Evolutionary conservation across 2,888 invertebrate species (phyloP).

Genomic region (Rosalia funebris): DNA sequence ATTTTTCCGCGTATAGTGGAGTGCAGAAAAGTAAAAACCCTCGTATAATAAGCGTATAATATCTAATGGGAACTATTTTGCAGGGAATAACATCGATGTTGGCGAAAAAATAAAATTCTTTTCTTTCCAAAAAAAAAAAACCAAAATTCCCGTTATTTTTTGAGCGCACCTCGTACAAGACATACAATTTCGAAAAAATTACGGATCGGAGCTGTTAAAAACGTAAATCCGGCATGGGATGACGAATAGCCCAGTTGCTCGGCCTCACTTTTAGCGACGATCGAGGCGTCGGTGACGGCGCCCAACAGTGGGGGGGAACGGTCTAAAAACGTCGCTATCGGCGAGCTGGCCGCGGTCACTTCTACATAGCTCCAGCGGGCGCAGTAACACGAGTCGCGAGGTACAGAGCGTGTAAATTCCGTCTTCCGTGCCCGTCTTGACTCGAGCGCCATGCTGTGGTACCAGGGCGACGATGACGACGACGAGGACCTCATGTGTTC

Average conservation of each 20-base stretch:
- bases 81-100: no score
- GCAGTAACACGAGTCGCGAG: constrained; percentile 30
- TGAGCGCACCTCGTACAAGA: no score
- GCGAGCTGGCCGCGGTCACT: constrained; percentile 37
- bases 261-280: constrained; percentile 7
- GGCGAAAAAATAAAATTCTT: no score
- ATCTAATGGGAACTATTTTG: no score
- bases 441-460: constrained; percentile 74
- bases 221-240: no score
- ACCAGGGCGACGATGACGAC: constrained; percentile 81
- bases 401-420: constrained; percentile 24
- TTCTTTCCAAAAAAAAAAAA: no score
- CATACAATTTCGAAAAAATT: no score
- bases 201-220: no score
- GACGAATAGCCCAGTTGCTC: constrained; percentile 9
- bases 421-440: constrained; percentile 10
- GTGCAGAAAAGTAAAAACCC: no score
- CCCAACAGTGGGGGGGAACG: constrained; percentile 35
- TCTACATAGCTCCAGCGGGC: constrained; percentile 19
- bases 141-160: no score
- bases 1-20: no score
- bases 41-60: no score
- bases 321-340: constrained; percentile 55
- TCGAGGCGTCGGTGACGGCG: constrained; percentile 4
- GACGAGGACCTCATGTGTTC: constrained; percentile 89